Percentiles rank a stretch among this genome's conserved stretches.
These are phyloP conservation scores for Dasypus novemcinctus DNA, from an alignment of 2,113 vertebrate genomes.

Conservation along the genomic window DNA sequence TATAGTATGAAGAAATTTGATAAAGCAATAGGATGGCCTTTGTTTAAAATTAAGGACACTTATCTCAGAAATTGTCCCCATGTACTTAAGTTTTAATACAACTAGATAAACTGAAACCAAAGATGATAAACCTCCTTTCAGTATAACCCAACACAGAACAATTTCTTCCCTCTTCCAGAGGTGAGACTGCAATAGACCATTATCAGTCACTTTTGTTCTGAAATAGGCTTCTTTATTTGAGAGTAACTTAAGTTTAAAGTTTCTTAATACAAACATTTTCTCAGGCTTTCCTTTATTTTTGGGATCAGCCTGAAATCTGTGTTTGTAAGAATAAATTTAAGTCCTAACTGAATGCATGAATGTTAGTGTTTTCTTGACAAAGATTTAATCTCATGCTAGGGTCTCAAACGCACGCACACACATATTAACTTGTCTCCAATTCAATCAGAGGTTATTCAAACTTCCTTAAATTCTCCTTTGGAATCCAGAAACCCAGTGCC, in stretches of 20 bases:
- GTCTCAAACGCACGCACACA: background rate
- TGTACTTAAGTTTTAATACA: background rate
- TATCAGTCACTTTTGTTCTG: background rate
- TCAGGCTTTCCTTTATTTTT: slow-evolving; percentile 14
- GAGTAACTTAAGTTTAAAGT: background rate
- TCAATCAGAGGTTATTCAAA: background rate
- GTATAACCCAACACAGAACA: background rate
- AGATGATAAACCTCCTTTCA: background rate
- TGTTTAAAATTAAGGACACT: background rate
- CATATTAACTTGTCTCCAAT: background rate
- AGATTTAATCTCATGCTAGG: background rate
- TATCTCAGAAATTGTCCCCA: background rate
- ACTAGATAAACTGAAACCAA: background rate
- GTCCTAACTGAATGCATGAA: background rate
- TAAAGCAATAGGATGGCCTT: background rate
- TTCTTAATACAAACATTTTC: slow-evolving; percentile 7
- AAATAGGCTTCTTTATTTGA: background rate
- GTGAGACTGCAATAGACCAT: background rate
- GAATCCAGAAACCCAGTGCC: background rate
- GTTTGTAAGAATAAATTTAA: slow-evolving; percentile 34
- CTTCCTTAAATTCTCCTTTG: background rate
- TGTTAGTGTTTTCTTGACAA: background rate
- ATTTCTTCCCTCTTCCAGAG: background rate
- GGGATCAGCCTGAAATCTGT: background rate
- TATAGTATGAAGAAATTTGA: background rate